A percentile compares a stretch with the other conserved stretches of the same genome.
Conservation (phyloP, 1,140 invertebrate genomes). For the Sminthurinus signatus region DNA sequence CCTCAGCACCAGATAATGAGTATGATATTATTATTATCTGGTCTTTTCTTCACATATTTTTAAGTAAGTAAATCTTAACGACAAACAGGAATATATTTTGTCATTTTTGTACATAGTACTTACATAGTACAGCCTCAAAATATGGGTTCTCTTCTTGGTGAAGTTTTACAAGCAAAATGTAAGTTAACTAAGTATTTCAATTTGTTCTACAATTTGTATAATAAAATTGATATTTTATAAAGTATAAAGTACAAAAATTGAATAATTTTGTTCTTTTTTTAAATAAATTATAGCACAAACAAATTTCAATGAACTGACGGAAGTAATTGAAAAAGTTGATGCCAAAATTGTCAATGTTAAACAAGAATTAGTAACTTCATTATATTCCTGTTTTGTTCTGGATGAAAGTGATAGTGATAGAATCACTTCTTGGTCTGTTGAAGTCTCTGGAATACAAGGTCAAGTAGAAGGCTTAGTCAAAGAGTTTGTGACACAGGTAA, state of each 20-base stretch:
- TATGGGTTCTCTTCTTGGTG: neutral
- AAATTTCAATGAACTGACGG: conserved; percentile 17
- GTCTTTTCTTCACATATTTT: too few relatives aligned
- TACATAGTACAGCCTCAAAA: too few relatives aligned
- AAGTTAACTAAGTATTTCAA: neutral
- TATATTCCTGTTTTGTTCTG: conserved; percentile 23
- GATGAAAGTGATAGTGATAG: conserved; percentile 32
- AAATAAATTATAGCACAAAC: conserved; percentile 15
- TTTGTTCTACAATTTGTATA: too few relatives aligned
- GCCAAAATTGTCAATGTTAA: conserved; percentile 22
- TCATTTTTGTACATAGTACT: too few relatives aligned
- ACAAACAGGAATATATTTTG: too few relatives aligned
- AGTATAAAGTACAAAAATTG: neutral
- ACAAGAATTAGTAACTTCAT: conserved; percentile 19
- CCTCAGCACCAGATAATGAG: too few relatives aligned
- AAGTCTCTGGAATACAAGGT: conserved; percentile 14
- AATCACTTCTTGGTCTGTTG: conserved; percentile 28
- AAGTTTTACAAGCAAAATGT: conserved; percentile 1
- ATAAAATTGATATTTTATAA: neutral
- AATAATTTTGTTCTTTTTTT: conserved; percentile 1
- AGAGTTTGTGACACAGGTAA: conserved; percentile 21
- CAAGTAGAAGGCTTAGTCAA: conserved; percentile 1
- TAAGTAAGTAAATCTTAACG: too few relatives aligned
- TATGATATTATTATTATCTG: too few relatives aligned
- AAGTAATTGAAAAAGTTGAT: conserved; percentile 12